Evolutionary conservation across 2,888 invertebrate genomes (phyloP).

Genomic region (Cephus spinipes): DNA sequence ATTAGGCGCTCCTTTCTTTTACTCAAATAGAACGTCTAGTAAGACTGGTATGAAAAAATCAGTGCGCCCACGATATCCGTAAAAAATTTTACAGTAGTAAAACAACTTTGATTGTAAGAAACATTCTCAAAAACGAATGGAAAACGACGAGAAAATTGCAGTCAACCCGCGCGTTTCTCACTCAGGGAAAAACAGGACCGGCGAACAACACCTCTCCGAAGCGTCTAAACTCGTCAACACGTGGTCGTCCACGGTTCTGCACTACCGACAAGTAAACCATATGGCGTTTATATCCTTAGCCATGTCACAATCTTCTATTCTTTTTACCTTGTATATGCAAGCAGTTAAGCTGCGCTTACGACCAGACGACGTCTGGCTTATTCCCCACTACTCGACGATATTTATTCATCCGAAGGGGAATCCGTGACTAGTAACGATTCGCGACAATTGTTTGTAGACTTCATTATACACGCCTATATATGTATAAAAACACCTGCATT

Average conservation of each 20-base stretch:
- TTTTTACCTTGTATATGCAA: neutral
- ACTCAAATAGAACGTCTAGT: neutral
- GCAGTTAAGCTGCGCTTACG: neutral
- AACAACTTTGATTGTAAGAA: neutral
- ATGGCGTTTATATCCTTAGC: conserved; percentile 12
- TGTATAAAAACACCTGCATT: neutral
- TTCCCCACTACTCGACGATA: neutral
- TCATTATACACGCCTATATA: neutral
- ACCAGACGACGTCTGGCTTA: neutral
- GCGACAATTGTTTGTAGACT: neutral
- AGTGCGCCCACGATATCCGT: neutral
- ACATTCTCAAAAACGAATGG: neutral
- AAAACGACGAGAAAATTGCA: neutral
- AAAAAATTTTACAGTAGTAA: neutral
- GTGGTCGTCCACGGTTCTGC: conserved; percentile 17
- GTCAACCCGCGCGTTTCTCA: neutral
- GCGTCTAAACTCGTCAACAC: conserved; percentile 22
- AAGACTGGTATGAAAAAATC: neutral
- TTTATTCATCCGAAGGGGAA: neutral
- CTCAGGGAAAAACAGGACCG: conserved; percentile 7
- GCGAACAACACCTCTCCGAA: neutral
- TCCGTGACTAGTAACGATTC: neutral
- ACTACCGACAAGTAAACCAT: conserved; percentile 6
- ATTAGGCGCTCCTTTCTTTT: neutral
- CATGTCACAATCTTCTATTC: conserved; percentile 15